Percentiles rank a stretch among this genome's conserved stretches.
Evolutionary conservation across 2,797 vertebrate species (phyloP).

Genomic region (Phrynocephalus vlangalii): DNA sequence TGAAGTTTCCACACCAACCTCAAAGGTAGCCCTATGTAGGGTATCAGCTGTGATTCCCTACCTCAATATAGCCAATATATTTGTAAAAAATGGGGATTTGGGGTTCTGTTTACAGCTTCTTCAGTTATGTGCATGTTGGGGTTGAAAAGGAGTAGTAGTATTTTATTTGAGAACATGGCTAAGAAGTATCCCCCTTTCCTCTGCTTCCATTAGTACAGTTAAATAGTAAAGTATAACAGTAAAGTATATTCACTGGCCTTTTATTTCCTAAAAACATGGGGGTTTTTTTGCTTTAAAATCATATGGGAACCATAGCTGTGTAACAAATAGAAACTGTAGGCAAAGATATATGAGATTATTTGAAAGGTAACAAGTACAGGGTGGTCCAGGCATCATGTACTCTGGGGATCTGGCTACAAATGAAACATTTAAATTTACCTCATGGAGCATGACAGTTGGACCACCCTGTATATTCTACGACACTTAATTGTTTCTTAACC

Average conservation of each 20-base stretch:
- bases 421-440: constrained; percentile 35
- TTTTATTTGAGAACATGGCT: neutral
- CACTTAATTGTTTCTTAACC: neutral
- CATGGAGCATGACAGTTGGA: constrained; percentile 24
- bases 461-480: neutral
- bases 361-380: constrained; percentile 11
- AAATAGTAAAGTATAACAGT: neutral
- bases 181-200: neutral
- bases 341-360: neutral
- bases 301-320: constrained; percentile 4
- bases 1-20: too few relatives aligned
- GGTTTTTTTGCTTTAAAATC: neutral
- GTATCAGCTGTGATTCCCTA: too few relatives aligned
- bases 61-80: neutral
- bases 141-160: neutral
- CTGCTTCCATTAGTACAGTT: too few relatives aligned
- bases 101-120: neutral
- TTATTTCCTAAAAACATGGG: constrained; percentile 4
- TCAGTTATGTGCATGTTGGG: neutral
- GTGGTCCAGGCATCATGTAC: constrained; percentile 23
- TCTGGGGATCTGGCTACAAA: constrained; percentile 17
- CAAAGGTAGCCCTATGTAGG: too few relatives aligned
- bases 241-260: constrained; percentile 19
- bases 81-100: neutral
- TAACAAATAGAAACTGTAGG: neutral